Evolutionary conservation across 2,113 vertebrate genomes (phyloP).

Genomic region (Gambusia holbrooki): DNA sequence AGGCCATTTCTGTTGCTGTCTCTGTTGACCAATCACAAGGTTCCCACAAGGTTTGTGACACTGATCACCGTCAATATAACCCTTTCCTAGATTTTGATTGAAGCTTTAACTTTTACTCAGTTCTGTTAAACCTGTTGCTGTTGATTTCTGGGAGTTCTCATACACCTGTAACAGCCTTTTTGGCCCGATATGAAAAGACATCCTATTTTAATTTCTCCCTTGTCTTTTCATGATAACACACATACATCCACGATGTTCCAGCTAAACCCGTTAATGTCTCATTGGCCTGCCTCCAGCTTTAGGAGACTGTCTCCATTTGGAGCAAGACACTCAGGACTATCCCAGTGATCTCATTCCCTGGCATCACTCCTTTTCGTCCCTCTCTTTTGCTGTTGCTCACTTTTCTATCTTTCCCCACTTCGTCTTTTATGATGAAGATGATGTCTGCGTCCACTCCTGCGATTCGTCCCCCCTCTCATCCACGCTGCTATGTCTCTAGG

Average conservation of each 20-base stretch:
- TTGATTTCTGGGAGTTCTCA: not conserved
- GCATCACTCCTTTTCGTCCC: constrained; percentile 55
- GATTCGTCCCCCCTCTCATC: constrained; percentile 73
- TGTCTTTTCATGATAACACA: constrained; percentile 43
- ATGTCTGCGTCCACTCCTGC: constrained; percentile 70
- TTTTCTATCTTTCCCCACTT: constrained; percentile 73
- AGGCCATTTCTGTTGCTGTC: too few relatives aligned
- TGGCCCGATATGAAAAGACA: constrained; percentile 5
- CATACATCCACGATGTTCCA: constrained; percentile 33
- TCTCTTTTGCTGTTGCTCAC: constrained; percentile 64
- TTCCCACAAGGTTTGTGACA: too few relatives aligned
- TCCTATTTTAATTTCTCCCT: constrained; percentile 29
- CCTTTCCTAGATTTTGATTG: not conserved
- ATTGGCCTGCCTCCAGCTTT: constrained; percentile 69
- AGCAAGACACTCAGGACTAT: constrained; percentile 71
- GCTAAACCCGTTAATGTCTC: constrained; percentile 66
- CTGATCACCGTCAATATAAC: not conserved
- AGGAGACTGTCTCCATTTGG: constrained; percentile 69
- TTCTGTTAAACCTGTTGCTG: not conserved
- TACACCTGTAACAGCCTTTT: not conserved
- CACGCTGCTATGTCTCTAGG: constrained; percentile 79
- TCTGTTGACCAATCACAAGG: too few relatives aligned
- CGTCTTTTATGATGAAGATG: constrained; percentile 73
- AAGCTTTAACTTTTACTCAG: not conserved
- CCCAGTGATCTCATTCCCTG: constrained; percentile 77